phyloP scores from a whole-genome alignment of 2,888 invertebrate species.

The Hirtodrosophila duncani region DNA sequence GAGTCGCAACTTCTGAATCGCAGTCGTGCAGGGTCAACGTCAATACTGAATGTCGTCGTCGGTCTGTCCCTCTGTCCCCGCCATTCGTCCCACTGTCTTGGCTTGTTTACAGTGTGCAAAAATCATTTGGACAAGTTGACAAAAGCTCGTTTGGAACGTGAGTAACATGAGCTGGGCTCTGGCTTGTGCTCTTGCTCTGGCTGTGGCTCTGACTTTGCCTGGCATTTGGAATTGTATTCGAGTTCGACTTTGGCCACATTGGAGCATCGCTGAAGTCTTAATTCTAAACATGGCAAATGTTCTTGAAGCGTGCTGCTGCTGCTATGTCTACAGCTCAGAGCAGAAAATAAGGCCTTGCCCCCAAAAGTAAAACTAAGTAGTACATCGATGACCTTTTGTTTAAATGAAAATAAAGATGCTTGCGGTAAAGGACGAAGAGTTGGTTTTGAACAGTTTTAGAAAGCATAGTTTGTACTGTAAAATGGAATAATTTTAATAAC shows the following conservation, averaged over 20 bases:
- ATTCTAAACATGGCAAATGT: constrained; percentile 72
- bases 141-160: constrained; percentile 77
- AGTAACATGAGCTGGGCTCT: constrained; percentile 74
- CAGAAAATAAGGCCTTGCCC: constrained; percentile 58
- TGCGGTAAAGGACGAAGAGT: too few species aligned
- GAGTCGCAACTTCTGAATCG: constrained; percentile 72
- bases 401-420: constrained; percentile 48
- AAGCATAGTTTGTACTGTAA: too few species aligned
- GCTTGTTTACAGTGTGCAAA: constrained; percentile 76
- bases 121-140: constrained; percentile 76
- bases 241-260: constrained; percentile 30
- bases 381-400: constrained; percentile 57
- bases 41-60: constrained; percentile 51
- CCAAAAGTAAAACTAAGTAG: constrained; percentile 36
- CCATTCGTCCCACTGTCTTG: constrained; percentile 45
- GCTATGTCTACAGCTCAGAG: constrained; percentile 35
- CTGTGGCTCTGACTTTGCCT: constrained; percentile 15
- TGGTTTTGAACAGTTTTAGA: too few species aligned
- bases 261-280: constrained; percentile 57
- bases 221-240: constrained; percentile 37
- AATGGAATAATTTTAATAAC: too few species aligned
- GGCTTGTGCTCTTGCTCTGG: constrained; percentile 4
- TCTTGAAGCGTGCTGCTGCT: constrained; percentile 61
- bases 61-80: constrained; percentile 18
- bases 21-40: constrained; percentile 76